A percentile compares a stretch with the other conserved stretches of the same genome.
phyloP scores from a whole-genome alignment of 2,797 vertebrate species.

The Chloroceryle amazona region DNA sequence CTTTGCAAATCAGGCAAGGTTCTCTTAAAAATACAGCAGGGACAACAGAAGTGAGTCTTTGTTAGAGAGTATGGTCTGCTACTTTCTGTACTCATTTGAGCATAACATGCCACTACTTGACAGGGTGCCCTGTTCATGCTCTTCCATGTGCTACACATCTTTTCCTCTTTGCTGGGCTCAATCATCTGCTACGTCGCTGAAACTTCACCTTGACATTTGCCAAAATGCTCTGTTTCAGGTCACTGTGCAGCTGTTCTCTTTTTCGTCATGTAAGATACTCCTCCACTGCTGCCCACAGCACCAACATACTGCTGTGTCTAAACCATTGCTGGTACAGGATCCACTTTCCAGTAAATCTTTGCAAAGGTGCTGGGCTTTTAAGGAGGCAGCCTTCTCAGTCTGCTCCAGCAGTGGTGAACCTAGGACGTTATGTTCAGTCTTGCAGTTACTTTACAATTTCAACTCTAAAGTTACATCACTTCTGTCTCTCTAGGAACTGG shows the following conservation, averaged over 20 bases:
- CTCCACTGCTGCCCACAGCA: background rate
- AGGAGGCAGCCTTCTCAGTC: background rate
- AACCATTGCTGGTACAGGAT: background rate
- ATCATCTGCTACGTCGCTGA: rapidly evolving
- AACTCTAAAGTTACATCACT: background rate
- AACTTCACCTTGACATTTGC: background rate
- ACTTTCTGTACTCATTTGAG: background rate
- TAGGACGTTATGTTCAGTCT: background rate
- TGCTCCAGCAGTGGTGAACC: background rate
- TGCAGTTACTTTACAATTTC: background rate
- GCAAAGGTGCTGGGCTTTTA: background rate
- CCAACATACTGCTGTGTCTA: background rate
- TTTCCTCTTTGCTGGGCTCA: background rate
- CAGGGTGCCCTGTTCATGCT: background rate
- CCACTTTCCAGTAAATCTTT: background rate
- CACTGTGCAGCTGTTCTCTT: background rate
- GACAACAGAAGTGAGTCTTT: background rate
- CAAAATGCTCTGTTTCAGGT: background rate
- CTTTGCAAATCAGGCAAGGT: background rate
- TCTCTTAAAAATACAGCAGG: background rate
- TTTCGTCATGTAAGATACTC: background rate
- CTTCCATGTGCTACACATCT: rapidly evolving
- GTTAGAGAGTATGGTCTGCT: background rate
- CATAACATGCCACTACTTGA: background rate
- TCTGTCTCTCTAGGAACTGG: background rate